Evolutionary conservation across 2,113 vertebrate species (phyloP), one percentile per base, ranked within the genome.

Genomic region (Galemys pyrenaicus): DNA sequence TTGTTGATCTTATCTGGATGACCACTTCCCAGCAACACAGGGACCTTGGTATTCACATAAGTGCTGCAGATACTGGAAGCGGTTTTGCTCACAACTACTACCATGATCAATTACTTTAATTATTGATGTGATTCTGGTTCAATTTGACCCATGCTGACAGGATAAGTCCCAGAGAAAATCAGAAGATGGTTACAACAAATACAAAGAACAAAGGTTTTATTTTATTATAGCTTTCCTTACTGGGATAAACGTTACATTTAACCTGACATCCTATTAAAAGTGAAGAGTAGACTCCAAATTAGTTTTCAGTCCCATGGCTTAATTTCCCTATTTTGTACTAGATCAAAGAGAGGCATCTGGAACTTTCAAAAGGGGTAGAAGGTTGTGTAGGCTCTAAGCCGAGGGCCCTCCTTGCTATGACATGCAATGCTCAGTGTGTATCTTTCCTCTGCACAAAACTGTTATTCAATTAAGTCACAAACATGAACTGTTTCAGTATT

Each of bases 71-170:
- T 85, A 56, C 39, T 41, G 32, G 64, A 81, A 87, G 19, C 10
- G 74, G 39, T 54, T 84, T 51, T 86, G 51, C 74, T 82, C 80
- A 75, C 26, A 75, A 51, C 26, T 70, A 51, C n/a, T 58, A 58
- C 65, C 20, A 12, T 51, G 16, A 64, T 68, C 68, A 81, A 71
- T 81, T 86, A 87, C 81, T 86, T 86, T 58, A 77, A 89, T 89
- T 92, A 84, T n/a, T 80, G 28, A 70, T 60, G 30, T 54, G 46
- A 94, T 75, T 89, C 87, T 49, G 75, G 16, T 19, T 92, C 28
- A 56, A 9, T n/a, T 73, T 17, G 70, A 39, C 60, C 9, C 32
- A 56, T 41, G 24, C 17, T 28, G 13, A 91, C 13, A 87, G 30
- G 44, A 46, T 35, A 87, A 84, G 80, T 88, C 71, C 82, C 49